These are phyloP conservation scores for Xiphophorus couchianus DNA, from an alignment of 2,113 vertebrate genomes.

Conservation along the genomic window DNA sequence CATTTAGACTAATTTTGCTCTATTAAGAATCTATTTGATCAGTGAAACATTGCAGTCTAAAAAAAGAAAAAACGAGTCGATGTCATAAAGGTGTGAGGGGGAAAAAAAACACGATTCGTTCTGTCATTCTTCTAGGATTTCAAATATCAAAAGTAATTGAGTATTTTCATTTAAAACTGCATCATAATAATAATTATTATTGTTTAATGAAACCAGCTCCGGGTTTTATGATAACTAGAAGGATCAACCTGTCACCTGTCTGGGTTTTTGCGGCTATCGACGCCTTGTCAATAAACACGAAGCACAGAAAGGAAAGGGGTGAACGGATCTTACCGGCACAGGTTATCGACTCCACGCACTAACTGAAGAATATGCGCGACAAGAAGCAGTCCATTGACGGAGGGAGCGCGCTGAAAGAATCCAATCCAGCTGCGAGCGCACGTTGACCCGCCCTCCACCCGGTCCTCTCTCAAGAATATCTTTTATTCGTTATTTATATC, in stretches of 20 bases:
- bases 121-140: not conserved
- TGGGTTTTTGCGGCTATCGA: not conserved
- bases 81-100: not conserved
- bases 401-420: slow-evolving; percentile 70
- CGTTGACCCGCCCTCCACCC: slow-evolving; percentile 68
- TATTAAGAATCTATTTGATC: not conserved
- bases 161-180: not conserved
- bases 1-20: not conserved
- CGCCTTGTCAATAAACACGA: not conserved
- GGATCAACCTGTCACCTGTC: not conserved
- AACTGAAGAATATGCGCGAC: slow-evolving; percentile 22
- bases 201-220: not conserved
- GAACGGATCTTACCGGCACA: slow-evolving; percentile 72
- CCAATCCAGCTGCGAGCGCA: slow-evolving; percentile 71
- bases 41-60: not conserved
- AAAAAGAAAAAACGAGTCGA: not conserved
- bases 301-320: slow-evolving; percentile 8
- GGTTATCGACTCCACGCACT: slow-evolving; percentile 56
- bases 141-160: not conserved
- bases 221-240: not conserved
- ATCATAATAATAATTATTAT: not conserved
- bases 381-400: slow-evolving; percentile 78
- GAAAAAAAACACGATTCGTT: too few species aligned
- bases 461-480: slow-evolving; percentile 68
- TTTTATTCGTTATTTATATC: slow-evolving; percentile 74